A percentile compares a stretch with the other conserved stretches of the same genome.
Evolutionary conservation across 2,888 invertebrate genomes (phyloP).

Genomic region (Teleiodes luculella): DNA sequence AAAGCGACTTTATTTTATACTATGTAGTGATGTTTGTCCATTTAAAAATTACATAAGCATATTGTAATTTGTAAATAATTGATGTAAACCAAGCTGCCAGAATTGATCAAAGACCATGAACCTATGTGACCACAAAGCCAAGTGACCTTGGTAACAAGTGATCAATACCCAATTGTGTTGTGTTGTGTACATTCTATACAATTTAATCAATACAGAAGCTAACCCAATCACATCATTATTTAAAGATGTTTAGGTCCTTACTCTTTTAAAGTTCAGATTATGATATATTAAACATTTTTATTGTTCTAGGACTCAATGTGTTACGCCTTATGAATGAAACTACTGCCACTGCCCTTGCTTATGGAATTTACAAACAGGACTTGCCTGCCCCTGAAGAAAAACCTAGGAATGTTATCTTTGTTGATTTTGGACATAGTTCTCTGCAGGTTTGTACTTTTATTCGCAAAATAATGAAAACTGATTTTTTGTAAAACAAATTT

Average conservation of each 20-base stretch:
- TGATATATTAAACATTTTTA: too few relatives aligned
- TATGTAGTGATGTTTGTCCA: too few relatives aligned
- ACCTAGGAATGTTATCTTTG: slow-evolving; percentile 95
- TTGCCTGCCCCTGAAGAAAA: slow-evolving; percentile 92
- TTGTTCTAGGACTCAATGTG: slow-evolving; percentile 87
- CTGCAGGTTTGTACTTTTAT: slow-evolving; percentile 81
- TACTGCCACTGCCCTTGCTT: slow-evolving; percentile 96
- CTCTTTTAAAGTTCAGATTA: too few relatives aligned
- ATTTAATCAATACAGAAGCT: too few relatives aligned
- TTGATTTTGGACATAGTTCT: slow-evolving; percentile 96
- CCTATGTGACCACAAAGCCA: slow-evolving; percentile 1
- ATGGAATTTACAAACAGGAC: slow-evolving; percentile 99
- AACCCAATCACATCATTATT: too few relatives aligned
- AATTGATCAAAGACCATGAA: too few relatives aligned
- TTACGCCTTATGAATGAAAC: slow-evolving; percentile 97
- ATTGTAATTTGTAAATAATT: too few relatives aligned
- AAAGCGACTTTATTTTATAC: too few relatives aligned
- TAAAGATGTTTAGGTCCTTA: too few relatives aligned
- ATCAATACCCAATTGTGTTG: slow-evolving; percentile 13
- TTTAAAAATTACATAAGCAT: too few relatives aligned
- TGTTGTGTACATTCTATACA: not conserved
- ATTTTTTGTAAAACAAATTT: not conserved
- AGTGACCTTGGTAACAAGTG: not conserved
- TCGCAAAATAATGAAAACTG: too few relatives aligned
- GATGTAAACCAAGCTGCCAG: too few relatives aligned